phyloP scores from a whole-genome alignment of 2,113 vertebrate species.

The Micromys minutus region DNA sequence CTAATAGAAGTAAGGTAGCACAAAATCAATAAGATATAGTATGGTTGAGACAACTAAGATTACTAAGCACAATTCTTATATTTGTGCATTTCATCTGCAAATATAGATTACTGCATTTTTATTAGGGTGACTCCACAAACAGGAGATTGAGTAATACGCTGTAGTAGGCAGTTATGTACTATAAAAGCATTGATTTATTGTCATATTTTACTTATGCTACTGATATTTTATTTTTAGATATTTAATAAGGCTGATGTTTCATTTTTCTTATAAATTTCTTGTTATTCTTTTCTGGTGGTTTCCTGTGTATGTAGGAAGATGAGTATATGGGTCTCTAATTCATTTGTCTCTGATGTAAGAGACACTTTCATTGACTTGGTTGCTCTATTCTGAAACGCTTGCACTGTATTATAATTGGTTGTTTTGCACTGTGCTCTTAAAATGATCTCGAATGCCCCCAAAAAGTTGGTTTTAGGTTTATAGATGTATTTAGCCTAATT shows the following conservation, averaged over 20 bases:
- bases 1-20: not conserved
- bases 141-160: not conserved
- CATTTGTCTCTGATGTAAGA: not conserved
- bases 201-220: not conserved
- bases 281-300: not conserved
- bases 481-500: constrained; percentile 54
- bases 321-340: not conserved
- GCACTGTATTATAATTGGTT: constrained; percentile 5
- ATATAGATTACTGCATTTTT: not conserved
- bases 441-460: constrained; percentile 45
- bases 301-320: not conserved
- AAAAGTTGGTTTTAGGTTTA: constrained; percentile 59
- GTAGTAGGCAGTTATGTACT: not conserved
- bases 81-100: not conserved
- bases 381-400: not conserved
- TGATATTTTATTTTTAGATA: constrained; percentile 27
- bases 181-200: not conserved
- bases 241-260: not conserved
- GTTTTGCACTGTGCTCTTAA: constrained; percentile 24
- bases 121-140: not conserved
- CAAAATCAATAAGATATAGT: not conserved
- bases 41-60: not conserved
- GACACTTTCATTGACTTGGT: not conserved
- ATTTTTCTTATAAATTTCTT: not conserved
- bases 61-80: not conserved